These are phyloP conservation scores for Tupiocoris notatus DNA, from an alignment of 2,888 invertebrate species.

Conservation along the genomic window DNA sequence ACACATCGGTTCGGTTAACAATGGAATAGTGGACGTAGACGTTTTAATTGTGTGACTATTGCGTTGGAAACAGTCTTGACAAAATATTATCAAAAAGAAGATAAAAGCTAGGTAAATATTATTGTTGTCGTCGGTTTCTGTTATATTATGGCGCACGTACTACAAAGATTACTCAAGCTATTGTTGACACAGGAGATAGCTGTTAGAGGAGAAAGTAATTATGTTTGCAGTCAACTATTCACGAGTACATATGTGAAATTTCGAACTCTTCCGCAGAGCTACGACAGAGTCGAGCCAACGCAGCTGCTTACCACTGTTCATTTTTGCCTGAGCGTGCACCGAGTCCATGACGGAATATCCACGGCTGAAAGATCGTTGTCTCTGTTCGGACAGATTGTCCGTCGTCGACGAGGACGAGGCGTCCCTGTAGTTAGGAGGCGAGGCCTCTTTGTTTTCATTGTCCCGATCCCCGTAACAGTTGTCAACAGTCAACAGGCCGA, in stretches of 20 bases:
- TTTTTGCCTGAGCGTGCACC: constrained; percentile 10
- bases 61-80: no score
- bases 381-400: background rate
- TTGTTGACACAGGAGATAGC: background rate
- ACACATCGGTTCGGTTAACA: background rate
- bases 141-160: no score
- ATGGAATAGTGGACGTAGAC: no score
- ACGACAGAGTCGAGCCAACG: no score
- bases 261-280: no score
- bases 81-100: no score
- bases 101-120: constrained; percentile 20
- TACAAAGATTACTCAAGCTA: background rate
- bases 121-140: no score
- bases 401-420: background rate
- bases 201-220: no score
- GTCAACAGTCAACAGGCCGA: constrained; percentile 17
- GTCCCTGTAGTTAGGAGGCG: constrained; percentile 4
- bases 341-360: constrained; percentile 23
- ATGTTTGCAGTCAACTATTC: no score
- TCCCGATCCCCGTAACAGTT: constrained; percentile 11
- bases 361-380: constrained; percentile 5
- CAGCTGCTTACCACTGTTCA: constrained; percentile 11
- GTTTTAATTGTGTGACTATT: no score
- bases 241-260: no score
- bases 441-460: constrained; percentile 15